phyloP scores from a whole-genome alignment of 2,113 vertebrate genomes.

The Haplochromis vanheusdeni region DNA sequence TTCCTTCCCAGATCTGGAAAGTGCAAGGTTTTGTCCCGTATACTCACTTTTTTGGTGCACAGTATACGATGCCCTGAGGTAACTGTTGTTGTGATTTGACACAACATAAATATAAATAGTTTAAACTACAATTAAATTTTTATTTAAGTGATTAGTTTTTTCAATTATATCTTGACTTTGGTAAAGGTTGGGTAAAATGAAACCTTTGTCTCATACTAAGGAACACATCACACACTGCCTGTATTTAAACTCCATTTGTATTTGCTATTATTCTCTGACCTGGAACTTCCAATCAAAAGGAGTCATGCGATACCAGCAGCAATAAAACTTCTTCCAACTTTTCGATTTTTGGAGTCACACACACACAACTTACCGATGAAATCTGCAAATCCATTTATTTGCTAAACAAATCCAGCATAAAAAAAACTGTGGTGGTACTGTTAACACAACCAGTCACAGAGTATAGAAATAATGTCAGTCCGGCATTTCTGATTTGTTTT shows the following conservation, averaged over 20 bases:
- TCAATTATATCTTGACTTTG: not conserved
- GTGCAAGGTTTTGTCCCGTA: not conserved
- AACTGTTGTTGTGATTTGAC: too few relatives aligned
- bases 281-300: not conserved
- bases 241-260: not conserved
- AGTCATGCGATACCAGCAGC: not conserved
- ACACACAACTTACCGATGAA: not conserved
- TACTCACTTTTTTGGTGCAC: accelerated
- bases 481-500: not conserved
- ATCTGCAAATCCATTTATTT: not conserved
- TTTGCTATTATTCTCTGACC: not conserved
- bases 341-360: accelerated
- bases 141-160: accelerated
- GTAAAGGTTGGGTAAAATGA: not conserved
- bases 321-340: not conserved
- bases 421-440: not conserved
- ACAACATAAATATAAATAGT: accelerated
- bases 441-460: not conserved
- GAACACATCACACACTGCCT: not conserved
- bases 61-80: not conserved
- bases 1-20: not conserved
- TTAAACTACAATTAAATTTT: not conserved
- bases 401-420: not conserved
- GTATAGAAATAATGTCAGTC: not conserved
- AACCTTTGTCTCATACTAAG: not conserved